Evolutionary conservation across 2,888 invertebrate genomes (phyloP).

Genomic region (Melipona beecheii): DNA sequence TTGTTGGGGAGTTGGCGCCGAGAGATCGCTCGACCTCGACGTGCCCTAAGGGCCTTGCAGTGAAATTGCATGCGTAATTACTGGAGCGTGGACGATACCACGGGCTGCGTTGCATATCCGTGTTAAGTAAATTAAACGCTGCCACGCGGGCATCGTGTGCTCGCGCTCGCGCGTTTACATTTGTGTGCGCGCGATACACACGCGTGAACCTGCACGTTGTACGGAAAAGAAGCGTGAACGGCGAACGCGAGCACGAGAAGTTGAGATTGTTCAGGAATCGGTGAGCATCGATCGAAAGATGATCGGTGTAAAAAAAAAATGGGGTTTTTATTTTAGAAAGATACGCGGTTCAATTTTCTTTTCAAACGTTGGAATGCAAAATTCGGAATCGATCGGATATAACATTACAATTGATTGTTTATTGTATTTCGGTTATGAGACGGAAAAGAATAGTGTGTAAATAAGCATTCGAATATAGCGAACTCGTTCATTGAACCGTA

Average conservation of each 20-base stretch:
- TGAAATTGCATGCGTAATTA: conserved; percentile 67
- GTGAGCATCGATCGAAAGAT: background rate
- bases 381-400: background rate
- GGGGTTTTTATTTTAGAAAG: background rate
- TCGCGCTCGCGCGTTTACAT: conserved; percentile 21
- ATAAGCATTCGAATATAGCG: too few species aligned
- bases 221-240: background rate
- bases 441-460: too few species aligned
- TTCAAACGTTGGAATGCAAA: background rate
- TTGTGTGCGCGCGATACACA: conserved; percentile 28
- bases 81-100: conserved; percentile 57
- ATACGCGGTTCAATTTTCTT: background rate
- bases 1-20: conserved; percentile 55
- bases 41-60: conserved; percentile 62
- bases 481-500: too few species aligned
- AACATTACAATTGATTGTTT: background rate
- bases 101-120: conserved; percentile 35
- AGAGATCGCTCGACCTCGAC: conserved; percentile 63
- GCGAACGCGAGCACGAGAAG: background rate
- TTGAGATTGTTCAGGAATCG: background rate
- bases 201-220: background rate
- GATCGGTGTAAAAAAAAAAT: background rate
- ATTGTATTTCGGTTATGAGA: too few species aligned
- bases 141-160: conserved; percentile 29
- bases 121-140: conserved; percentile 63